Base-by-base conservation (phyloP, 2,113 vertebrate genomes). In the Poicephalus meyeri region DNA sequence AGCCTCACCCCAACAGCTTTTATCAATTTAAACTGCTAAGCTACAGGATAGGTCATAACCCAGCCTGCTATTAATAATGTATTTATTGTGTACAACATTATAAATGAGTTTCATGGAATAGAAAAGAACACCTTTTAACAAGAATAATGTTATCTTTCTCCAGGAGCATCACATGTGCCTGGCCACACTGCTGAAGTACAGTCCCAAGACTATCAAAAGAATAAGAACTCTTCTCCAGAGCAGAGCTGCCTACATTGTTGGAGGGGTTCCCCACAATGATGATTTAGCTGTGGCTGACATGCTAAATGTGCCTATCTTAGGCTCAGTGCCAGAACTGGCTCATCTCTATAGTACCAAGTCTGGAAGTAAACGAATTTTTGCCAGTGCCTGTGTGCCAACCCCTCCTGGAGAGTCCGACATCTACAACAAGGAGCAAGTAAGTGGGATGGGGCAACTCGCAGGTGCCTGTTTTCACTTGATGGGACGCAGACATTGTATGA, bases 11-110 rank as follows among this genome's bases (percentile, higher is more conserved):
- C 98, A 98, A 98, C 98, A 98, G 98, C 98, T 99, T 99, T 99
- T 99, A 99, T 99, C 99, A 99, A 99, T 99, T 99, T 98, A 99
- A 99, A 99, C 98, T 98, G 98, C 99, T 98, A 97, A 98, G 98
- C 98, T 99, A 99, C 99, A 98, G 98, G 98, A 99, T 98, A 99
- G 99, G 99, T 99, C 99, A 99, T 97, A 98, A 98, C 99, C 99
- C 98, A 98, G 98, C 97, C 98, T 98, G 98, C 98, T 99, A 98
- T 98, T 99, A 98, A 99, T 99, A 99, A 99, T 98, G 98, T 98
- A 99, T 98, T 98, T 98, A 98, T 98, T 98, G 97, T 98, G 97
- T 98, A 97, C 97, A 98, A 94, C 97, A 80, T 98, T 97, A 98
- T 98, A 98, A 98, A 99, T 99, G 98, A 98, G 97, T 97, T 96